Base-by-base conservation (phyloP, 2,113 vertebrate genomes). In the Ramphastos sulfuratus region DNA sequence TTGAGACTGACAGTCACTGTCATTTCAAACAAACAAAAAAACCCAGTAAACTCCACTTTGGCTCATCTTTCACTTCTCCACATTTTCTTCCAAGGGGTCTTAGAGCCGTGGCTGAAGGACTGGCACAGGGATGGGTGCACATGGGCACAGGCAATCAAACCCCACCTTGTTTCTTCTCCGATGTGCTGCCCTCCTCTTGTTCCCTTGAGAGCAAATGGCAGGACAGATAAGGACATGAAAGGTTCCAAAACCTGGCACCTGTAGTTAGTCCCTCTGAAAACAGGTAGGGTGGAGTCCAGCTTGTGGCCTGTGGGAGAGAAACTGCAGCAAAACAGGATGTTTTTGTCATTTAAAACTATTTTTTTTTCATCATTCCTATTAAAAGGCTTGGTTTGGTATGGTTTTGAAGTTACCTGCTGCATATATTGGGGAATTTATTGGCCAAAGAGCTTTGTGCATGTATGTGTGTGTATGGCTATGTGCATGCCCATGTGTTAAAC, bases 271-370 rank as follows among this genome's bases (percentile, higher is more conserved):
- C 83, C 78, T 84, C 76, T 44, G 84, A 87, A 96, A 95, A 87
- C 65, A 95, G 90, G 59, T 70, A 85, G 93, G 93, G 94, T 85
- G 90, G 87, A 65, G 83, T 37, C 48, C 48, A 25, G 64, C 82
- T 73, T 72, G 63, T 69, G 64, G 72, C 21, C 1, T 16, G 37
- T 23, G 46, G 54, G 78, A 67, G 87, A 91, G 80, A 89, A 87
- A 70, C 56, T 77, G 78, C 65, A 96, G 69, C 82, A 96, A 96
- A 97, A 94, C 96, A 95, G 94, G 92, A 95, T 96, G 87, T 69
- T 95, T 94, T 89, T 85, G 35, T 85, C 52, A 91, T 94, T 85
- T 82, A 64, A 88, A 88, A 72, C 28, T 48, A 42, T 25, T 52
- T 91, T 52, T 56, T 94, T 94, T 94, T 94, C 80, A 10, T 87